Percentiles rank a stretch among this genome's conserved stretches.
phyloP scores from a whole-genome alignment of 2,797 vertebrate species.

The Ataeniobius toweri region DNA sequence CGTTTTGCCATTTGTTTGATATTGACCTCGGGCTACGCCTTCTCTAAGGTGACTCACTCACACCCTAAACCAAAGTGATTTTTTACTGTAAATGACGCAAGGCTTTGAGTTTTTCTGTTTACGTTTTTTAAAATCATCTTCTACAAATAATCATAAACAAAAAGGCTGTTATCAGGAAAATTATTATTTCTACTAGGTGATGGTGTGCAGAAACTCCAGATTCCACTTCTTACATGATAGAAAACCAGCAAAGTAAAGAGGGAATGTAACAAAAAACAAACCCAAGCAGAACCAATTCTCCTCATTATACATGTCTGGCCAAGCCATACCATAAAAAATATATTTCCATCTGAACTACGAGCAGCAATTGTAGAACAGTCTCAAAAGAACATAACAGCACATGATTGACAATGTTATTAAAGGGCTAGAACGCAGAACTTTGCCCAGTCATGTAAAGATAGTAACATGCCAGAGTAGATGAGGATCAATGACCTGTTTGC shows the following conservation, averaged over 20 bases:
- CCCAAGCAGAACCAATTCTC: background rate
- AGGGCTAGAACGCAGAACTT: slow-evolving; percentile 22
- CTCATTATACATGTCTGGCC: slow-evolving; percentile 5
- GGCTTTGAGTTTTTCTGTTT: background rate
- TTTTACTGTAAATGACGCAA: slow-evolving; percentile 16
- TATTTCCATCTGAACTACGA: background rate
- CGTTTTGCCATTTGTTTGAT: slow-evolving; percentile 51
- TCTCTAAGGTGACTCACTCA: slow-evolving; percentile 30
- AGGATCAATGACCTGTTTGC: slow-evolving; percentile 40
- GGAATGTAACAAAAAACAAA: slow-evolving; percentile 20
- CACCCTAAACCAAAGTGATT: slow-evolving; percentile 42
- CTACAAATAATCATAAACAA: slow-evolving; percentile 17
- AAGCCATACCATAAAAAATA: slow-evolving; percentile 3
- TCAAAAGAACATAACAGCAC: slow-evolving; percentile 3
- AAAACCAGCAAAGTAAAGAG: background rate
- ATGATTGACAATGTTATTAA: background rate
- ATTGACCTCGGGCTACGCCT: slow-evolving; percentile 46
- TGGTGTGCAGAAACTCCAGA: slow-evolving; percentile 81
- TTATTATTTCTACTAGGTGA: slow-evolving; percentile 43
- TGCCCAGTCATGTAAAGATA: slow-evolving; percentile 27
- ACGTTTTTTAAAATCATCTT: background rate
- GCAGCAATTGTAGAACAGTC: slow-evolving; percentile 23
- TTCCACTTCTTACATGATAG: slow-evolving; percentile 46
- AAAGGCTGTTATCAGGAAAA: slow-evolving; percentile 28
- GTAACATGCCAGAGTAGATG: slow-evolving; percentile 18